A percentile compares a stretch with the other conserved stretches of the same genome.
Conservation (phyloP, 2,888 invertebrate species). For the Neoitamus cyanurus region DNA sequence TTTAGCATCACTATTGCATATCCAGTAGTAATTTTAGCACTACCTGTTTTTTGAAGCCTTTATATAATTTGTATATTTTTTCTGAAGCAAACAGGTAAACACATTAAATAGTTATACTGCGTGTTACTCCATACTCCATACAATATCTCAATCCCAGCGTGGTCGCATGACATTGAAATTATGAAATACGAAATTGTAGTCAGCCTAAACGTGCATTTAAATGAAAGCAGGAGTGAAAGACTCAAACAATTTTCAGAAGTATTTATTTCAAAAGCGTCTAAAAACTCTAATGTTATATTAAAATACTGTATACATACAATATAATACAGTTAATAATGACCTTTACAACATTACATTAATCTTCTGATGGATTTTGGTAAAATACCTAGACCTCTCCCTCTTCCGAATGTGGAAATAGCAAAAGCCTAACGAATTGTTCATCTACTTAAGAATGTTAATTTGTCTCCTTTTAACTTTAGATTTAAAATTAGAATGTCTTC, state of each 20-base stretch:
- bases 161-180: too few relatives aligned
- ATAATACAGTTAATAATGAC: slow-evolving; percentile 25
- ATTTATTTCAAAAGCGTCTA: slow-evolving; percentile 40
- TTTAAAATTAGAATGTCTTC: background rate
- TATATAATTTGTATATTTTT: too few relatives aligned
- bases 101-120: too few relatives aligned
- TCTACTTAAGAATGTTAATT: background rate
- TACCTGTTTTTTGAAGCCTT: too few relatives aligned
- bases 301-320: slow-evolving; percentile 28
- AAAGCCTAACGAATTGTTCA: slow-evolving; percentile 11
- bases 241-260: slow-evolving; percentile 8
- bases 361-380: slow-evolving; percentile 16
- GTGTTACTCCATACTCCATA: too few relatives aligned
- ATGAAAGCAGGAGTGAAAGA: background rate
- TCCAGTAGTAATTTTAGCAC: too few relatives aligned
- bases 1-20: too few relatives aligned
- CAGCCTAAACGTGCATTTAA: background rate
- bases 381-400: background rate
- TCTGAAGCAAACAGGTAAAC: too few relatives aligned
- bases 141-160: too few relatives aligned
- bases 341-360: background rate
- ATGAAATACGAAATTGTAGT: too few relatives aligned
- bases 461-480: background rate
- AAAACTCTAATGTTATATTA: slow-evolving; percentile 31
- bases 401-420: slow-evolving; percentile 26